phyloP scores from a whole-genome alignment of 2,797 vertebrate genomes.

The Trachops cirrhosus region DNA sequence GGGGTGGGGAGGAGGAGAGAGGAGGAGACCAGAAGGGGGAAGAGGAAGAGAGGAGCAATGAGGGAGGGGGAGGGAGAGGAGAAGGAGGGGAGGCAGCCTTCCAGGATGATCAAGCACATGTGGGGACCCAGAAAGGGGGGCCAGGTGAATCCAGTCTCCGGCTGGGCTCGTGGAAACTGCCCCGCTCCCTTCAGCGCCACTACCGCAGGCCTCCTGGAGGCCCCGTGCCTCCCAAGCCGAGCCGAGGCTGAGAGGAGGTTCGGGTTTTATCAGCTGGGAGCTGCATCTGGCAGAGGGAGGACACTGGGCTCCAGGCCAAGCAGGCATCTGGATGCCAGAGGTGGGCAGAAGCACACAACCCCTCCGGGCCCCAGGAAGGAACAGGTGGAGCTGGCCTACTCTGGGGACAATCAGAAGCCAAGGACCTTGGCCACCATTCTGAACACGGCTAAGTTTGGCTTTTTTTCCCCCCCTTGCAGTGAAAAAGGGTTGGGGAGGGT shows the following conservation, averaged over 20 bases:
- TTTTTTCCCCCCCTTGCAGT: neutral
- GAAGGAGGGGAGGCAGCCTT: neutral
- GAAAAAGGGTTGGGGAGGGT: neutral
- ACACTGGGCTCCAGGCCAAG: neutral
- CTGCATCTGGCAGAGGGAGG: neutral
- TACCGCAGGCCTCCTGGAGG: neutral
- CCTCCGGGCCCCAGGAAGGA: accelerated
- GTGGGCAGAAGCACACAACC: neutral
- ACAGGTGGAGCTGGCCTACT: accelerated
- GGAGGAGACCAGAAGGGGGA: neutral
- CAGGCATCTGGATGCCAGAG: neutral
- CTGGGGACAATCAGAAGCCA: neutral
- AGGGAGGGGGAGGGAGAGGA: neutral
- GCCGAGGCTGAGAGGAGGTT: neutral
- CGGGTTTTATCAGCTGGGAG: neutral
- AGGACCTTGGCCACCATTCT: no score
- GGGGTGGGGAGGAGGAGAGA: no score
- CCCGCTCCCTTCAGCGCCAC: neutral
- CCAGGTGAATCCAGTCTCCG: neutral
- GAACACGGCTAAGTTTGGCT: neutral
- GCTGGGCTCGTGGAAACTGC: neutral
- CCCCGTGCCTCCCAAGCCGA: neutral
- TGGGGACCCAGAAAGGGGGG: neutral
- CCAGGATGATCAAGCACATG: neutral
- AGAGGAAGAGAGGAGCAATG: neutral